Conservation (phyloP, 1,140 invertebrate genomes). For the Plectus sambesii region DNA sequence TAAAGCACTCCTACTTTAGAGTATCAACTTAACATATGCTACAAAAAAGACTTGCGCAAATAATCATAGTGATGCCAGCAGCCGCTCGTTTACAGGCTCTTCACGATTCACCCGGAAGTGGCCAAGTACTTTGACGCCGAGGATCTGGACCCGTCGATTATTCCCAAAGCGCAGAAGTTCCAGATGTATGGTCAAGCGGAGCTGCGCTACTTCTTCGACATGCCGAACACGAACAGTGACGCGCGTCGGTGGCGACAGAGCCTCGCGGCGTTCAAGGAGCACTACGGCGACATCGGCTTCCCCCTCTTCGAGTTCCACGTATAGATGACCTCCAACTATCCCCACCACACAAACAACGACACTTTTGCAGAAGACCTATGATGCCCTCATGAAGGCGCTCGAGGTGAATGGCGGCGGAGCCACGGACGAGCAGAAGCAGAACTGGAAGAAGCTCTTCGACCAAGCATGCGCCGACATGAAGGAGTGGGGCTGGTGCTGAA, state of each 20-base stretch:
- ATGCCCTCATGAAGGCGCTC: conserved; percentile 32
- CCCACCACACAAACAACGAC: conserved; percentile 5
- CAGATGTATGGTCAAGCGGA: conserved; percentile 27
- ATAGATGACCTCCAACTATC: conserved; percentile 15
- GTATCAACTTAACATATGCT: too few relatives aligned
- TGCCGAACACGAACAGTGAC: conserved; percentile 24
- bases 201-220: conserved; percentile 27
- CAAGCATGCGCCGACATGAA: conserved; percentile 39
- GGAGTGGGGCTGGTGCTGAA: conserved; percentile 31
- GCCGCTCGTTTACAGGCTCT: conserved; percentile 29
- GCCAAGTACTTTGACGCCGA: conserved; percentile 32
- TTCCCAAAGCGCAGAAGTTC: conserved; percentile 29
- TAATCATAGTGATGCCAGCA: too few relatives aligned
- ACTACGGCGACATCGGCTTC: conserved; percentile 30
- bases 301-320: conserved; percentile 31
- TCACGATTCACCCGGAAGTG: conserved; percentile 30
- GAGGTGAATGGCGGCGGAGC: conserved; percentile 34
- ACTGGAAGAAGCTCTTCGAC: conserved; percentile 33
- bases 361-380: conserved; percentile 30
- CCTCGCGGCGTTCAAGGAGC: conserved; percentile 34
- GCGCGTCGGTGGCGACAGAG: conserved; percentile 33
- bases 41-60: too few relatives aligned
- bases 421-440: conserved; percentile 34
- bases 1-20: neutral
- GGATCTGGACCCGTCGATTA: conserved; percentile 32